Conservation (phyloP, 2,113 vertebrate genomes). For the Carlito syrichta region DNA sequence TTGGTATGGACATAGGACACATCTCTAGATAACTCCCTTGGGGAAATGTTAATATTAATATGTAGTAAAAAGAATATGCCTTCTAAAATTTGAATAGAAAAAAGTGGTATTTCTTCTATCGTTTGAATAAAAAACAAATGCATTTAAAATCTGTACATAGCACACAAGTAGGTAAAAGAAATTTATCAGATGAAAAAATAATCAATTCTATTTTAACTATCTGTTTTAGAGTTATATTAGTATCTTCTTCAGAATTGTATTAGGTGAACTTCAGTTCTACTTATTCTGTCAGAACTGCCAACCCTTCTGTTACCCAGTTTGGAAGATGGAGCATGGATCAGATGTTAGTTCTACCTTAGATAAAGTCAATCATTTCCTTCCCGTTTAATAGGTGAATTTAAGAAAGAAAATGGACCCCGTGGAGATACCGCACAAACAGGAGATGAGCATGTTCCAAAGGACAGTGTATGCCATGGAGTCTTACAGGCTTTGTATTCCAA, state of each 20-base stretch:
- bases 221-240: background rate
- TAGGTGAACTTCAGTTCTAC: background rate
- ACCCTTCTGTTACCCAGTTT: background rate
- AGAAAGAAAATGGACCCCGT: background rate
- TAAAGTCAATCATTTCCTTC: background rate
- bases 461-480: constrained; percentile 2
- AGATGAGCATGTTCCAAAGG: background rate
- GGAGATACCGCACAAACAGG: background rate
- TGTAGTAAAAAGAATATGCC: background rate
- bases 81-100: constrained; percentile 24
- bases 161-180: background rate
- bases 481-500: background rate
- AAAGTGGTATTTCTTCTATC: background rate
- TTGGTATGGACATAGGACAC: background rate
- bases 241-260: background rate
- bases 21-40: background rate
- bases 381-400: constrained; percentile 31
- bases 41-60: constrained; percentile 29
- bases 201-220: background rate
- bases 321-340: background rate
- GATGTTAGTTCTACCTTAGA: background rate
- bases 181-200: background rate
- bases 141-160: background rate
- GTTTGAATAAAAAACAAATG: constrained; percentile 3
- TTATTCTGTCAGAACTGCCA: background rate